Evolutionary conservation across 2,797 vertebrate species (phyloP).

Genomic region (Eulemur albifrons): DNA sequence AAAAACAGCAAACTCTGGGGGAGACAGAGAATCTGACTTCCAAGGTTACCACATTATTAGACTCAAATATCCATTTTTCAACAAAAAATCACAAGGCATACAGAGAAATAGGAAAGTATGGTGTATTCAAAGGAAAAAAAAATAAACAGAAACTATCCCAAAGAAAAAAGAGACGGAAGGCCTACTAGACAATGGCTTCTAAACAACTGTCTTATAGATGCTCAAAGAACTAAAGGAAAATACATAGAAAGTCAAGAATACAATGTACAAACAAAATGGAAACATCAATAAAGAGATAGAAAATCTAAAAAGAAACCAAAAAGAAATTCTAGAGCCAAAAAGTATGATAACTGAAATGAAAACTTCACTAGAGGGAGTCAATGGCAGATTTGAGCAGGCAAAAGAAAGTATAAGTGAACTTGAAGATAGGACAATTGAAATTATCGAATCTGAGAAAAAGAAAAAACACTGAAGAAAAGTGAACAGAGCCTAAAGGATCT

Average conservation of each 20-base stretch:
- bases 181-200: not conserved
- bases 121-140: not conserved
- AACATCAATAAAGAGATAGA: not conserved
- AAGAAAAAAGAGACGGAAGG: not conserved
- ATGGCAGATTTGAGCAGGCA: not conserved
- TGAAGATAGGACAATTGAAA: not conserved
- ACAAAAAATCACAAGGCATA: not conserved
- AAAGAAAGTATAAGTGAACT: not conserved
- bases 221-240: not conserved
- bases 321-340: not conserved
- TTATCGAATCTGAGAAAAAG: not conserved
- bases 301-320: not conserved
- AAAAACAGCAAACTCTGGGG: not conserved
- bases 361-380: not conserved
- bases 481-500: not conserved
- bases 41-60: not conserved
- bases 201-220: not conserved
- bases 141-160: not conserved
- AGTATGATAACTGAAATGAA: not conserved
- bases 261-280: not conserved
- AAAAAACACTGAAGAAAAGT: not conserved
- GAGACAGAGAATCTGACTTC: not conserved
- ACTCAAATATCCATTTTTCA: not conserved
- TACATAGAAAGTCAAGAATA: not conserved
- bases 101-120: not conserved